phyloP scores from a whole-genome alignment of 1,140 invertebrate species.

The Drosophila arizonae region DNA sequence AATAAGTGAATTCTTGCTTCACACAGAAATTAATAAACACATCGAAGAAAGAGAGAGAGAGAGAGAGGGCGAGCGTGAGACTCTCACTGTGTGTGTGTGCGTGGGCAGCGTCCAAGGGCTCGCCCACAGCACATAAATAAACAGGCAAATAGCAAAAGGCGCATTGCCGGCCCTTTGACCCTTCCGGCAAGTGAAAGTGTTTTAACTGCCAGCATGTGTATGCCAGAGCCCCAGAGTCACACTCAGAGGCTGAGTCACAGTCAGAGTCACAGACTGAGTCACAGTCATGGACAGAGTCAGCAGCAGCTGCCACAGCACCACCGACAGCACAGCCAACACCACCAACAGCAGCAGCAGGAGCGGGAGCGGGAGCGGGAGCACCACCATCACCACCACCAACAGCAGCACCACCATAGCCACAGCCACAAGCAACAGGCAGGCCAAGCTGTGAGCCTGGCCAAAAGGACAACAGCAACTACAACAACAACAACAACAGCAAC shows the following conservation, averaged over 20 bases:
- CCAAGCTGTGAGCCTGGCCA: conserved; percentile 26
- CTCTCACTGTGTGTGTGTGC: conserved; percentile 10
- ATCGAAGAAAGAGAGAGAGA: conserved; percentile 23
- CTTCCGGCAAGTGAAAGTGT: conserved; percentile 43
- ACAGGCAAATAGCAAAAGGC: conserved; percentile 21
- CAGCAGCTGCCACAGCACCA: conserved; percentile 57
- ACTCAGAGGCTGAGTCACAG: conserved; percentile 29
- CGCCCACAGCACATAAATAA: conserved; percentile 35
- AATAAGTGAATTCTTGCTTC: conserved; percentile 66
- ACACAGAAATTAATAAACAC: conserved; percentile 77
- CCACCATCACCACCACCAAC: conserved; percentile 53
- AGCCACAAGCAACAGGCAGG: conserved; percentile 40
- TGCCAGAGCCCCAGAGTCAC: conserved; percentile 44
- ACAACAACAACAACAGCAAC: conserved; percentile 42
- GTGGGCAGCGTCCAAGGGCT: conserved; percentile 36
- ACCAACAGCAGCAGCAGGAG: background rate
- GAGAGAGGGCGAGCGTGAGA: conserved; percentile 21
- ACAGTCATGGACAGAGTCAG: conserved; percentile 33
- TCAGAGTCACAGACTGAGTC: conserved; percentile 34
- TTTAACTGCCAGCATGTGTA: conserved; percentile 57
- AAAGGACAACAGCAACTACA: conserved; percentile 43
- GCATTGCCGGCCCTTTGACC: background rate
- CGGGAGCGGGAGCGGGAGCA: too few species aligned
- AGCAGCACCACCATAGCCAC: conserved; percentile 46
- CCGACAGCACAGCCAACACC: conserved; percentile 37